Evolutionary conservation across 1,140 invertebrate genomes (phyloP).

Genomic region (Manduca sexta): DNA sequence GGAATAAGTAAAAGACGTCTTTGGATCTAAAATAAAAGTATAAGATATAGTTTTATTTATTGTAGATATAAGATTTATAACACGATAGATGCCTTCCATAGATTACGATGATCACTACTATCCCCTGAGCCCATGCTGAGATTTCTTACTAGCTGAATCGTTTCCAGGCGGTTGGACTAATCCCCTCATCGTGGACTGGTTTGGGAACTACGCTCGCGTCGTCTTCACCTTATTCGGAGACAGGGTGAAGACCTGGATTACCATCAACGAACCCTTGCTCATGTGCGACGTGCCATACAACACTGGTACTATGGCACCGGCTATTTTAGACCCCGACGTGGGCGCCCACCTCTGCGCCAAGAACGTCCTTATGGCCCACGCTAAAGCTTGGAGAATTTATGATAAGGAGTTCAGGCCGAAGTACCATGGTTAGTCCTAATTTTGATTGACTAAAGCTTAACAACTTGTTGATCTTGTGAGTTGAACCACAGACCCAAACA

Average conservation of each 20-base stretch:
- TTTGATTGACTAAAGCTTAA: too few relatives aligned
- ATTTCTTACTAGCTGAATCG: background rate
- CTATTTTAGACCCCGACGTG: constrained; percentile 41
- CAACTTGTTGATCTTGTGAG: constrained; percentile 76
- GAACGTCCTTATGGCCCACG: constrained; percentile 73
- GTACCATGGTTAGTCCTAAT: too few relatives aligned
- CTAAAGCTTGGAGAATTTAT: constrained; percentile 72
- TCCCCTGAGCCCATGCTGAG: background rate
- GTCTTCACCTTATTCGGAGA: too few relatives aligned
- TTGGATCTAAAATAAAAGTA: background rate
- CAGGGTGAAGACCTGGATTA: too few relatives aligned
- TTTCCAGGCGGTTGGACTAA: constrained; percentile 75
- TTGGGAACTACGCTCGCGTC: too few relatives aligned
- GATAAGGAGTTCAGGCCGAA: too few relatives aligned
- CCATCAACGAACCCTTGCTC: constrained; percentile 39
- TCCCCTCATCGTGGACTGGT: too few relatives aligned
- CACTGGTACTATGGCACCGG: constrained; percentile 21
- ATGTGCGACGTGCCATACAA: constrained; percentile 37
- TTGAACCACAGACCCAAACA: constrained; percentile 16
- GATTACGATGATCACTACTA: background rate
- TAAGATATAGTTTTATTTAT: background rate
- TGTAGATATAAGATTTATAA: background rate
- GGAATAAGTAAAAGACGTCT: background rate
- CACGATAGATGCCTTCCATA: background rate
- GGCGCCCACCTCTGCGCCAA: constrained; percentile 71